Evolutionary conservation across 2,888 invertebrate species (phyloP).

Genomic region (Dorcus hopei): DNA sequence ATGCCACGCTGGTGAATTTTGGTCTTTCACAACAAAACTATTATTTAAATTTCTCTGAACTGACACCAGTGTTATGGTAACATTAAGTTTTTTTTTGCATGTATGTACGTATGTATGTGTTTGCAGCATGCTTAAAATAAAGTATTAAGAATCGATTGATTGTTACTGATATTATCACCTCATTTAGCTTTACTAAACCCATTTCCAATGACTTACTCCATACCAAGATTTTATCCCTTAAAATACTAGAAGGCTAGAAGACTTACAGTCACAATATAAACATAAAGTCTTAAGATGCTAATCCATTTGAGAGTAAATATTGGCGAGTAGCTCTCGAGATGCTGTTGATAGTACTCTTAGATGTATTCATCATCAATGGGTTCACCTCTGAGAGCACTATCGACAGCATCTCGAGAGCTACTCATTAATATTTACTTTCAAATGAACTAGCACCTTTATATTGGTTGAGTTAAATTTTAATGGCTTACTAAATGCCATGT

Average conservation of each 20-base stretch:
- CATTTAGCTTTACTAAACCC: constrained; percentile 13
- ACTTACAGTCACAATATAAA: background rate
- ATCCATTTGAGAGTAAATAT: too few relatives aligned
- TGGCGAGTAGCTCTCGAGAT: too few relatives aligned
- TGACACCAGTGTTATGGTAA: background rate
- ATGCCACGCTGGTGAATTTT: background rate
- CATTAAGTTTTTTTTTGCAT: constrained; percentile 13
- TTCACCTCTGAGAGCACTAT: too few relatives aligned
- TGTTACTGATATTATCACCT: constrained; percentile 19
- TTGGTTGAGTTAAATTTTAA: too few relatives aligned
- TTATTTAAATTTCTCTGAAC: background rate
- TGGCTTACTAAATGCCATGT: background rate
- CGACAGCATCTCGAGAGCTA: too few relatives aligned
- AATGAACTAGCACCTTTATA: too few relatives aligned
- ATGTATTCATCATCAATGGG: too few relatives aligned
- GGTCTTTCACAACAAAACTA: background rate
- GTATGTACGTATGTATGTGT: constrained; percentile 17
- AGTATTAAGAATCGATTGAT: constrained; percentile 16
- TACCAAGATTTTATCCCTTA: background rate
- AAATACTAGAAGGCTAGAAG: background rate
- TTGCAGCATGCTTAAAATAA: constrained; percentile 27
- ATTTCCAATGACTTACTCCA: background rate
- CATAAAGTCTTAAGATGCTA: background rate
- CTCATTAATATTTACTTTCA: too few relatives aligned
- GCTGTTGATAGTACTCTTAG: too few relatives aligned